These are phyloP conservation scores for Pachyuromys duprasi DNA, from an alignment of 2,797 vertebrate genomes.

Conservation along the genomic window DNA sequence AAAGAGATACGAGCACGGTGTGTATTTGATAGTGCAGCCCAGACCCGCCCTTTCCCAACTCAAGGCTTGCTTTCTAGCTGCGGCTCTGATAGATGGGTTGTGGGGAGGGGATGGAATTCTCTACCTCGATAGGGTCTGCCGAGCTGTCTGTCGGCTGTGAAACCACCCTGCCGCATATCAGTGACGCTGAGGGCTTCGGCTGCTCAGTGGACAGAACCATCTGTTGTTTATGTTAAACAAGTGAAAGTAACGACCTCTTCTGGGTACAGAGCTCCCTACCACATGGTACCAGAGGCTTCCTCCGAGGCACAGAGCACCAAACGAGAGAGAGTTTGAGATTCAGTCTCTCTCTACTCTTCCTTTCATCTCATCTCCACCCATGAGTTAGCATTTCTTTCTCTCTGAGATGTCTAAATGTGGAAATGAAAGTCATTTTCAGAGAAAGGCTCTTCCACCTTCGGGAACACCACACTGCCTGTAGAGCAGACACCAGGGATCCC, in stretches of 20 bases:
- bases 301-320: background rate
- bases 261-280: background rate
- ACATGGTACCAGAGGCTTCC: background rate
- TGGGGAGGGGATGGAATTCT: background rate
- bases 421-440: conserved; percentile 39
- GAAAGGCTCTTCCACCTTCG: conserved; percentile 23
- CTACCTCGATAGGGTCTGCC: background rate
- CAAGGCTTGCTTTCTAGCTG: background rate
- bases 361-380: conserved; percentile 10
- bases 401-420: background rate
- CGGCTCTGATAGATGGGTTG: background rate
- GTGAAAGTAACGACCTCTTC: background rate
- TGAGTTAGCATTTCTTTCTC: background rate
- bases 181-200: background rate
- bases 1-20: background rate
- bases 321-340: background rate
- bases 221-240: background rate
- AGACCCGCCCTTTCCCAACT: background rate
- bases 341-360: background rate
- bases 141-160: background rate
- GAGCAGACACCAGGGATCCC: background rate
- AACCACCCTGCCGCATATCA: background rate
- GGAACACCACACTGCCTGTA: background rate
- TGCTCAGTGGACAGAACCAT: background rate
- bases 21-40: background rate